Evolutionary conservation across 2,888 invertebrate species (phyloP), one percentile per base, ranked within the genome.

Genomic region (Biston stratarius): DNA sequence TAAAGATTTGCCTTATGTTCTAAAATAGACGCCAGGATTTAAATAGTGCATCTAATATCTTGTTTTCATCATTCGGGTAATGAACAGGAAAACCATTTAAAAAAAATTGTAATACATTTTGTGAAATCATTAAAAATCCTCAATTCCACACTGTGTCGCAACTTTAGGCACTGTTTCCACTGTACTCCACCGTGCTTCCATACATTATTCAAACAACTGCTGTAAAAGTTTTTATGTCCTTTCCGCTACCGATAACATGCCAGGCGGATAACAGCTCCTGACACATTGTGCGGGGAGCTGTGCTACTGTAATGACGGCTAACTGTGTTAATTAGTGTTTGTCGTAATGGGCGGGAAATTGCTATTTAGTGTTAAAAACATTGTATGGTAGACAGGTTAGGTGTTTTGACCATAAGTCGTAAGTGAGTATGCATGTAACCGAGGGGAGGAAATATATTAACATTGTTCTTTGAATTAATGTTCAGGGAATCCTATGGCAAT

Each of bases 211-310:
- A 67, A 67, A 67, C 61, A 67, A 61, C 62, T 42, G 61, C 34
- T 62, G 59, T 67, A 67, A 67, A 66, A 67, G 67, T 67, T 67
- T 66, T 67, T 67, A 62, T 61, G 62, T 67, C 44, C 15, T n/a
- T 61, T 48, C 61, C 65, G n/a, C 5, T 11, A 9, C 61, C 61
- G 66, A 67, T 67, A 67, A 61, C 57, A 24, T 52, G 42, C 40
- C 33, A 36, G 34, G n/a, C 24, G 61, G 52, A 52, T 61, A 67
- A 67, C 42, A 53, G 62, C 14, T 61, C 57, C 51, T 48, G 67
- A 66, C 58, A 67, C 52, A 66, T 52, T 52, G 67, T 61, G 61
- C 14, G 10, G 15, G 33, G 49, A 33, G 1, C 34, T 9, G 51
- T 36, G 34, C 7, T 24, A n/a, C 7, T 12, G n/a, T 51, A 34